Evolutionary conservation across 2,113 vertebrate species (phyloP), one percentile per base, ranked within the genome.

Genomic region (Stegastes partitus): DNA sequence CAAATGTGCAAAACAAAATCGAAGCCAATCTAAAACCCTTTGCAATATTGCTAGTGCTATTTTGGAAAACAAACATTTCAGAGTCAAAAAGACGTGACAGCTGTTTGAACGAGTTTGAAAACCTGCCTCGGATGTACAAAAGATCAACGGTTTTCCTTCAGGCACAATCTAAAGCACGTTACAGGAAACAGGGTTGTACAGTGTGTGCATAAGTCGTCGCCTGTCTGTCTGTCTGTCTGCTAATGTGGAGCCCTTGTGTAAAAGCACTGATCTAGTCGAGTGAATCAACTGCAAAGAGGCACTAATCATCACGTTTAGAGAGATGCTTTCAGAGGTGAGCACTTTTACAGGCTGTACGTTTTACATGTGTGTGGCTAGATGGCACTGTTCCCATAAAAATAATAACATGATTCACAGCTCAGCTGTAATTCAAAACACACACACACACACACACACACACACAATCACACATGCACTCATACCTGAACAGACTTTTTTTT

Each of bases 301-400:
- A 92, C 85, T 81, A 31, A 62, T 84, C 50, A 45, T 70, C 49
- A 31, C 72, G 50, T 82, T 78, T 12, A 68, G 64, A 59, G 49
- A 62, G 3, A 14, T 34, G 31, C 2, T 12, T 54, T 71, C 4
- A 42, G 49, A 75, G 67, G 25, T 47, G 68, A 80, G 47, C 39
- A 42, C 77, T 75, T 74, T 71, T 65, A 47, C 59, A 85, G 34
- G 69, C 49, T 84, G 39, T 79, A 4, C 51, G 42, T 58, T 79
- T 63, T 70, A 80, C 54, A 47, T 15, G 25, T 59, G 26, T 72
- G 82, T 83, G 59, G 56, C 62, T 77, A 70, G 65, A 87, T 92
- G 89, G 84, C 88, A 89, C 88, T 73, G 79, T 80, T 87, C 72
- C 74, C 86, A 82, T 68, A 16, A 73, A 87, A 23, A 62, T 11